Conservation (phyloP, 2,797 vertebrate genomes). For the Channallabes apus region DNA sequence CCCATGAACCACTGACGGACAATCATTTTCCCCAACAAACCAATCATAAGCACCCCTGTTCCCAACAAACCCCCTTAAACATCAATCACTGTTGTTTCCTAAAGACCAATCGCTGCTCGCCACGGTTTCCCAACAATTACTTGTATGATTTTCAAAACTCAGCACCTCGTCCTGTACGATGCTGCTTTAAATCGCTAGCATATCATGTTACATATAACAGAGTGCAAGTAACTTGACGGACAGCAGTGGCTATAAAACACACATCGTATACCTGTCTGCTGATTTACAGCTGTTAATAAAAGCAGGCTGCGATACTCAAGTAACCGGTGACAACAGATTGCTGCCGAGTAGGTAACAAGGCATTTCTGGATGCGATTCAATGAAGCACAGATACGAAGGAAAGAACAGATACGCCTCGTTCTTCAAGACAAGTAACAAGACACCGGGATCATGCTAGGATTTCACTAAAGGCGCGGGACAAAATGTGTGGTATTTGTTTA, state of each 20-base stretch:
- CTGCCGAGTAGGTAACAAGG: not conserved
- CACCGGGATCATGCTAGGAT: not conserved
- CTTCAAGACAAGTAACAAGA: not conserved
- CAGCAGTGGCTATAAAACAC: not conserved
- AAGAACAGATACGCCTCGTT: not conserved
- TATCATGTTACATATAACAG: not conserved
- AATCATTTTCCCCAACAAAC: not conserved
- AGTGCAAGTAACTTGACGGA: not conserved
- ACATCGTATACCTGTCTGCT: conserved; percentile 2
- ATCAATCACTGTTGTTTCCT: not conserved
- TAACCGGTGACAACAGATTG: not conserved
- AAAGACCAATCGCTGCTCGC: not conserved
- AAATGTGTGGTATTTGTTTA: not conserved
- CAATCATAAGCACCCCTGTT: not conserved
- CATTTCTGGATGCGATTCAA: not conserved
- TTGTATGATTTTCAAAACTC: not conserved
- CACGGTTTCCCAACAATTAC: not conserved
- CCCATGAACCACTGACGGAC: not conserved
- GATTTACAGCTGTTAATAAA: not conserved
- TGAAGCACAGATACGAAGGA: not conserved
- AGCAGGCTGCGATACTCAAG: not conserved
- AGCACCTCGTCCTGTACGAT: not conserved
- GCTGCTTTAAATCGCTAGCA: not conserved
- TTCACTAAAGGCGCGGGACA: not conserved
- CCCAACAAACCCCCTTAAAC: too few relatives aligned